Evolutionary conservation across 1,140 invertebrate species (phyloP).

Genomic region (Linepithema humile): DNA sequence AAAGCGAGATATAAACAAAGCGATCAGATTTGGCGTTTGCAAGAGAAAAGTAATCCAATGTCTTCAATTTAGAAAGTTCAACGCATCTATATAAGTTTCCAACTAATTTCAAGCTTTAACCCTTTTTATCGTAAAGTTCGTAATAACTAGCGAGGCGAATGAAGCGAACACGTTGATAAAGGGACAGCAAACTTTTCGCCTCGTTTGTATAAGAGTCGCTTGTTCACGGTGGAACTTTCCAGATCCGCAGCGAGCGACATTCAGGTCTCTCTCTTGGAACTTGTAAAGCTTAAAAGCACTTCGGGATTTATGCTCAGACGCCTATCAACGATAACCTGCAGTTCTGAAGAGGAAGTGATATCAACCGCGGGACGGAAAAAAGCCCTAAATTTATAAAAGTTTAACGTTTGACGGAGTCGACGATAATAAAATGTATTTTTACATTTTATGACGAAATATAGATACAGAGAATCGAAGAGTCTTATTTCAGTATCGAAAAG

Average conservation of each 20-base stretch:
- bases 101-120: constrained; percentile 56
- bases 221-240: constrained; percentile 55
- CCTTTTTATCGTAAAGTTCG: constrained; percentile 59
- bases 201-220: constrained; percentile 9
- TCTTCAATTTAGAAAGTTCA: constrained; percentile 10
- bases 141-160: constrained; percentile 33
- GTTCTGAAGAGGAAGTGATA: constrained; percentile 13
- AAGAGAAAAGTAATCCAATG: not conserved
- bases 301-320: constrained; percentile 64
- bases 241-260: constrained; percentile 63
- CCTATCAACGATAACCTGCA: constrained; percentile 52
- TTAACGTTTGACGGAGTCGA: constrained; percentile 37
- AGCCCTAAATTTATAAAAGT: constrained; percentile 60
- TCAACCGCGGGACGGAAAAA: constrained; percentile 27
- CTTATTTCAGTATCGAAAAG: not conserved
- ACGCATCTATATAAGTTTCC: not conserved
- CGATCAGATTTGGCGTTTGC: not conserved
- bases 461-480: constrained; percentile 1
- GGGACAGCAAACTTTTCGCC: constrained; percentile 51
- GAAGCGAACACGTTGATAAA: constrained; percentile 23
- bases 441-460: constrained; percentile 37
- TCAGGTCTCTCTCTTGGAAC: constrained; percentile 64
- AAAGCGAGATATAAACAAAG: not conserved
- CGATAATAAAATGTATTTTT: constrained; percentile 16
- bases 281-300: constrained; percentile 77